Evolutionary conservation across 1,140 invertebrate genomes (phyloP).

Genomic region (Sarcophaga bullata): DNA sequence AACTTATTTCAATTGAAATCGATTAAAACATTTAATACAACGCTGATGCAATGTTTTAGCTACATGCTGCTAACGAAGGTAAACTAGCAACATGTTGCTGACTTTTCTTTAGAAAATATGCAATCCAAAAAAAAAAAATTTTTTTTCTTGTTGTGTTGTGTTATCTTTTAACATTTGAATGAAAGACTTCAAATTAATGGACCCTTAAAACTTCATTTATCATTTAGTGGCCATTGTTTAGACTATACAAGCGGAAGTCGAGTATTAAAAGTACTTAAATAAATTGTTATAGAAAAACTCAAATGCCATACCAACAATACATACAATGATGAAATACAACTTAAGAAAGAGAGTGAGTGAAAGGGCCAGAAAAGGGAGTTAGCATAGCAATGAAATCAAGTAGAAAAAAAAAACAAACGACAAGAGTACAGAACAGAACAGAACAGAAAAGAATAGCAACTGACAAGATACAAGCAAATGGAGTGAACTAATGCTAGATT

Average conservation of each 20-base stretch:
- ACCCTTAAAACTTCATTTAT: neutral
- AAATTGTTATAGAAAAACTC: neutral
- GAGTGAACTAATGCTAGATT: neutral
- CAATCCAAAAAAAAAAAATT: too few species aligned
- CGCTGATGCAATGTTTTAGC: too few species aligned
- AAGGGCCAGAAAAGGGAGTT: neutral
- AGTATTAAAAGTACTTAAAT: slow-evolving; percentile 15
- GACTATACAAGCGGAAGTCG: neutral
- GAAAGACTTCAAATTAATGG: neutral
- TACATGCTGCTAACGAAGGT: neutral
- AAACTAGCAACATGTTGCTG: neutral
- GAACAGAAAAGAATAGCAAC: too few species aligned
- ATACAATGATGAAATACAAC: too few species aligned
- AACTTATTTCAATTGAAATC: too few species aligned
- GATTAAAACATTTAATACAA: too few species aligned
- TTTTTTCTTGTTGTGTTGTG: too few species aligned
- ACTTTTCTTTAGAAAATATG: too few species aligned
- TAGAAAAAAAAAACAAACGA: neutral
- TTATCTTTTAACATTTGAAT: too few species aligned
- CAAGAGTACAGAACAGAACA: too few species aligned
- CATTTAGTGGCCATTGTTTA: neutral
- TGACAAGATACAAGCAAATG: neutral
- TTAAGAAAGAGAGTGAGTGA: neutral
- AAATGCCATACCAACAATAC: too few species aligned
- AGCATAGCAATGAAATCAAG: neutral